Conservation (phyloP, 2,888 invertebrate genomes). For the Xestia rhomboidea region DNA sequence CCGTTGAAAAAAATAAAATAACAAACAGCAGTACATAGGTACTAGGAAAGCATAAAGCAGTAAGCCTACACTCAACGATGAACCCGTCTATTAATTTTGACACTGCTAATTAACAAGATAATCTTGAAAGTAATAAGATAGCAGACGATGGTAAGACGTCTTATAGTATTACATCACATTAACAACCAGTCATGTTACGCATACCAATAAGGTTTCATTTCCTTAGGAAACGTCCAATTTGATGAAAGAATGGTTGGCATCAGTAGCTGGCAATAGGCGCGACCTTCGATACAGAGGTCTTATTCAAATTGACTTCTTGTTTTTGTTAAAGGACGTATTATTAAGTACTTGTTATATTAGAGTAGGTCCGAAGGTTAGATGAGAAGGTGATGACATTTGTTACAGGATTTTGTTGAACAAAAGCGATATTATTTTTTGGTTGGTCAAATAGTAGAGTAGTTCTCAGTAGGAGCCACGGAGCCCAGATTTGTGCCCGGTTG, state of each 20-base stretch:
- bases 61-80: neutral
- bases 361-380: constrained; percentile 1
- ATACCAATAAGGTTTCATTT: constrained; percentile 42
- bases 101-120: constrained; percentile 1
- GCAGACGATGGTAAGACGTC: constrained; percentile 9
- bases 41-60: constrained; percentile 26
- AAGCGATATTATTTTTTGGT: neutral
- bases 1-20: neutral
- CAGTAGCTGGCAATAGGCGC: constrained; percentile 31
- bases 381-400: too few species aligned
- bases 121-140: constrained; percentile 33
- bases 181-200: neutral
- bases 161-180: neutral
- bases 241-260: constrained; percentile 40
- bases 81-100: neutral
- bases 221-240: constrained; percentile 51
- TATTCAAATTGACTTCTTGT: constrained; percentile 45
- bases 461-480: too few species aligned
- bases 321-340: constrained; percentile 9
- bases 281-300: constrained; percentile 45
- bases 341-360: too few species aligned
- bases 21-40: neutral
- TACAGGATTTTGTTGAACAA: neutral
- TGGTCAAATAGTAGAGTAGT: neutral
- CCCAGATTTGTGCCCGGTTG: too few species aligned